Percentiles rank a stretch among this genome's conserved stretches.
phyloP scores from a whole-genome alignment of 2,113 vertebrate genomes.

The Forbesichthys agassizii region DNA sequence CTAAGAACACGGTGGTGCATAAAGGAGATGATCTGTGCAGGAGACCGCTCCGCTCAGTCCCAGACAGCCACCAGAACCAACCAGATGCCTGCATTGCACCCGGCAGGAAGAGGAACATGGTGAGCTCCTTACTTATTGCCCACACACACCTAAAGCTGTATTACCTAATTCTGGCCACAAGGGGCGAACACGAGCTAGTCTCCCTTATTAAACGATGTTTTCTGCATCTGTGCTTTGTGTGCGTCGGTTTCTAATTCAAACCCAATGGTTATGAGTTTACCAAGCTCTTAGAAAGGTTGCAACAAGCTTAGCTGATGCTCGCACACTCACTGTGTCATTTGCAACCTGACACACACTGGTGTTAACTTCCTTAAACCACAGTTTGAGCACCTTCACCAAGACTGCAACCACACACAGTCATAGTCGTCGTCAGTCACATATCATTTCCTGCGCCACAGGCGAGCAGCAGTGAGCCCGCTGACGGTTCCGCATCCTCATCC shows the following conservation, averaged over 20 bases:
- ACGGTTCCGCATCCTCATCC: constrained; percentile 65
- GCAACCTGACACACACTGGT: no score
- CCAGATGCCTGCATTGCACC: not conserved
- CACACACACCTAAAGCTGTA: not conserved
- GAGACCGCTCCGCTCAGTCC: constrained; percentile 32
- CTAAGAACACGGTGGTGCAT: constrained; percentile 49
- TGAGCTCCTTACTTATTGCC: constrained; percentile 25
- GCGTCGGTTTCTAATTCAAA: no score
- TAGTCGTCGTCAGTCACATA: not conserved
- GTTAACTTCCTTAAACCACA: not conserved
- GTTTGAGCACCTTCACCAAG: not conserved
- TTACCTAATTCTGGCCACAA: not conserved
- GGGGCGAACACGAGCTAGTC: not conserved
- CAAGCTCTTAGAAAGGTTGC: no score
- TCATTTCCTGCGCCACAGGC: constrained; percentile 56
- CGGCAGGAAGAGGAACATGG: constrained; percentile 75
- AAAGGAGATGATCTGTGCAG: constrained; percentile 53
- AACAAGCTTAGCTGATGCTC: no score
- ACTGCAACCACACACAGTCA: not conserved
- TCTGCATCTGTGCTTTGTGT: not conserved
- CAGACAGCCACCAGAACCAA: constrained; percentile 17
- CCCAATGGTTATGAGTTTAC: no score
- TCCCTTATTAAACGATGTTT: not conserved
- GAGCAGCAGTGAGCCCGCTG: constrained; percentile 55
- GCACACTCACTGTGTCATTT: no score